Conservation (phyloP, 2,113 vertebrate species). For the Vidua macroura region DNA sequence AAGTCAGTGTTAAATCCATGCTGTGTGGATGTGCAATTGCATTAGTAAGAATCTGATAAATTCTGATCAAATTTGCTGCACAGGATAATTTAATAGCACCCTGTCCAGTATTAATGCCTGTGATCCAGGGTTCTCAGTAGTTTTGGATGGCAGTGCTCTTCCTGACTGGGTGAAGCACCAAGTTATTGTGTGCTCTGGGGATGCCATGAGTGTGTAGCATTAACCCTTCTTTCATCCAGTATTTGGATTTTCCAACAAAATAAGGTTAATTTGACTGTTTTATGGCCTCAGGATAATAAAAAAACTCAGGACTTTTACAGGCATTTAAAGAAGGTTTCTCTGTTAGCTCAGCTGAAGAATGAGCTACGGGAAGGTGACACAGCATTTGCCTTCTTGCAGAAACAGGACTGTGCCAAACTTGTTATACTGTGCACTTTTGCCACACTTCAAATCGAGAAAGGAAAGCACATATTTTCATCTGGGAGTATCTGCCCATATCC, state of each 20-base stretch:
- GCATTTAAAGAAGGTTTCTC: background rate
- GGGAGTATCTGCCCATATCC: background rate
- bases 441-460: background rate
- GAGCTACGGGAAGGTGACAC: background rate
- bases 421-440: background rate
- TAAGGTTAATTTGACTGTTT: background rate
- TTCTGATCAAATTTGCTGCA: background rate
- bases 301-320: background rate
- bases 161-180: background rate
- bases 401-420: background rate
- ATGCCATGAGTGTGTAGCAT: background rate
- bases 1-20: background rate
- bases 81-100: background rate
- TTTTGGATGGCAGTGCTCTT: background rate
- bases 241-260: background rate
- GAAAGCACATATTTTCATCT: background rate
- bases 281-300: background rate
- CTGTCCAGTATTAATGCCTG: accelerated
- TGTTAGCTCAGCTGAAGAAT: background rate
- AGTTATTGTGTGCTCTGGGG: background rate
- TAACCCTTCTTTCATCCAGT: background rate
- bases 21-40: background rate
- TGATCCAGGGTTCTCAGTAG: background rate
- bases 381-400: background rate
- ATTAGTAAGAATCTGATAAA: background rate